phyloP scores from a whole-genome alignment of 2,113 vertebrate species.

The Podilymbus podiceps region DNA sequence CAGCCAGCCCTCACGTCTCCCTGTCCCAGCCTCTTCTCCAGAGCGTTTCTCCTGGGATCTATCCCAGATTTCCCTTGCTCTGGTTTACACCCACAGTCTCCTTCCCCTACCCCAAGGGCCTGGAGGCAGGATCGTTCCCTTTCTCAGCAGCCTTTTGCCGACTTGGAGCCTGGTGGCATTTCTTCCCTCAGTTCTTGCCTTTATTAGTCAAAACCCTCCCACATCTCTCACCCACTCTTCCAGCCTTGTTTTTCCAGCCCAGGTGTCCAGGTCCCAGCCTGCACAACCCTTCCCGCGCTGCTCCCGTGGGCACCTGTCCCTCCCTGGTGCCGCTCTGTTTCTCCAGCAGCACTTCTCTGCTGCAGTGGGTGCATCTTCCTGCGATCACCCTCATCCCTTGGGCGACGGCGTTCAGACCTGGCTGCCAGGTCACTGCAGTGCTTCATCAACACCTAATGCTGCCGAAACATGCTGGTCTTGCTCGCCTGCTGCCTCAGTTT shows the following conservation, averaged over 20 bases:
- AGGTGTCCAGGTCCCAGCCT: background rate
- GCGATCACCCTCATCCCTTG: background rate
- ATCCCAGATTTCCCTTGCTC: background rate
- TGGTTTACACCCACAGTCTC: background rate
- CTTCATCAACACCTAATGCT: background rate
- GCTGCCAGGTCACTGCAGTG: background rate
- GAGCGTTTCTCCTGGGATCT: background rate
- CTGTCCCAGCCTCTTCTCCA: rapidly evolving
- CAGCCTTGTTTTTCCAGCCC: background rate
- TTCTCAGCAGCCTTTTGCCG: background rate
- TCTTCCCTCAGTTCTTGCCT: background rate
- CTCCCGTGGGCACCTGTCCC: background rate
- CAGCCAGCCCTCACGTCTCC: background rate
- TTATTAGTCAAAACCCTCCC: background rate
- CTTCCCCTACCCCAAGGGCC: background rate
- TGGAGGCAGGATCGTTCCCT: rapidly evolving
- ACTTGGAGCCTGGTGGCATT: background rate
- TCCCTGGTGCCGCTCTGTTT: rapidly evolving
- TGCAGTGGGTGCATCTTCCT: background rate
- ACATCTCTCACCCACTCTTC: background rate
- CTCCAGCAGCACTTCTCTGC: background rate
- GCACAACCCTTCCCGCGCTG: background rate
- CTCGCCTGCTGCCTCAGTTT: background rate
- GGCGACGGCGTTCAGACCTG: rapidly evolving
- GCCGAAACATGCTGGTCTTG: background rate